phyloP scores from a whole-genome alignment of 2,797 vertebrate species.

The Acanthurus leucopareius region DNA sequence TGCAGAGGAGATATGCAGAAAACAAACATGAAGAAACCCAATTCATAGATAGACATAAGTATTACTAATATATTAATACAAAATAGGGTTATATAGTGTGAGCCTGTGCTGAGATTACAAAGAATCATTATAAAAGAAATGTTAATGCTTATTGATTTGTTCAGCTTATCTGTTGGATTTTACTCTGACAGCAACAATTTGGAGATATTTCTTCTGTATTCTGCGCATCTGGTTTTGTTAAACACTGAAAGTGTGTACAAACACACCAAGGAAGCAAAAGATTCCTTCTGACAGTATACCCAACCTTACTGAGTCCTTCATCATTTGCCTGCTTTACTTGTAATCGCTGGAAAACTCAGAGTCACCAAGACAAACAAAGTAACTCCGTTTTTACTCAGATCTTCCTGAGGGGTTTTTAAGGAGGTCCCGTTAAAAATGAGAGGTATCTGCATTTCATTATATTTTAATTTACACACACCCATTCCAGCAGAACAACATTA shows the following conservation, averaged over 20 bases:
- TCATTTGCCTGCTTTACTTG: neutral
- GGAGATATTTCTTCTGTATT: neutral
- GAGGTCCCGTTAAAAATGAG: conserved; percentile 39
- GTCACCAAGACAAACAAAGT: conserved; percentile 11
- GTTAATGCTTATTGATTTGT: neutral
- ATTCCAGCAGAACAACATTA: conserved; percentile 39
- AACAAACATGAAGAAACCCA: too few relatives aligned
- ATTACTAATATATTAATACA: neutral
- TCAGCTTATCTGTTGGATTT: neutral
- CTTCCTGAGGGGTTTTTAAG: conserved; percentile 27
- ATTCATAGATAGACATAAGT: neutral
- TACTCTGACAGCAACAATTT: neutral
- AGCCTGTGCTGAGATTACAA: neutral
- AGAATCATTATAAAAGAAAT: neutral
- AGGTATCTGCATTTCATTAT: conserved; percentile 60
- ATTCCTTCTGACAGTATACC: neutral
- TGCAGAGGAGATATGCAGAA: too few relatives aligned
- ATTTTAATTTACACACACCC: conserved; percentile 58
- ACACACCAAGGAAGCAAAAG: conserved; percentile 14
- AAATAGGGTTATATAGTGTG: neutral
- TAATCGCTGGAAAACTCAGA: neutral
- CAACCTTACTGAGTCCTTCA: neutral
- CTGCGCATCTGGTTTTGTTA: conserved; percentile 1
- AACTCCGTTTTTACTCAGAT: neutral
- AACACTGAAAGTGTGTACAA: neutral